Percentiles rank a stretch among this genome's conserved stretches.
phyloP scores from a whole-genome alignment of 64 coral and sea anemone genomes.

The Trachythela sp. region DNA sequence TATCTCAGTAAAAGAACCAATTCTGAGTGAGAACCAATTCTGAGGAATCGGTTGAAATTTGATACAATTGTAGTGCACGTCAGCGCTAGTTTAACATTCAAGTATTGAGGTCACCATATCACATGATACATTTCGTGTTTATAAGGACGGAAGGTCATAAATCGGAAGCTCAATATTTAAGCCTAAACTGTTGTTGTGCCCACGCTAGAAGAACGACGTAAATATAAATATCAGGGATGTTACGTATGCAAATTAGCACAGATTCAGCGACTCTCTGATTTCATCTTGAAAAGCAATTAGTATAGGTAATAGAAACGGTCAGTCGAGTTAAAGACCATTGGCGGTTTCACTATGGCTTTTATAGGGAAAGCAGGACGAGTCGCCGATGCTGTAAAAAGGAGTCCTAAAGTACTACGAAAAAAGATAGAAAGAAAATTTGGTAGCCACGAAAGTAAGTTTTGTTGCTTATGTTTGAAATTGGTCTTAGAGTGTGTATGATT shows the following conservation, averaged over 20 bases:
- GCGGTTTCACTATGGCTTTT: not conserved
- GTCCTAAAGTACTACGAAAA: constrained; percentile 73
- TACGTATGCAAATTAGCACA: not conserved
- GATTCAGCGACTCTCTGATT: not conserved
- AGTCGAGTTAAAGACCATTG: not conserved
- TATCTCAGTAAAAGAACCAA: no score
- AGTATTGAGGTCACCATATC: no score
- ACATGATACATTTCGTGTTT: not conserved
- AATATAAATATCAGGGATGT: not conserved
- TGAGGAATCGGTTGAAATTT: no score
- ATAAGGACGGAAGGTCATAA: not conserved
- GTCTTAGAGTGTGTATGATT: not conserved
- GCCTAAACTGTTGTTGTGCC: not conserved
- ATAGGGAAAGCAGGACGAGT: constrained; percentile 23
- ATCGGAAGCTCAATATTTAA: not conserved
- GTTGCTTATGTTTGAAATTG: not conserved
- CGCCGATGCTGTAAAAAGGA: constrained; percentile 61
- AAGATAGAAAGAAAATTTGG: constrained; percentile 33
- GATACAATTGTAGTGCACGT: no score
- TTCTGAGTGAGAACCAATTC: no score
- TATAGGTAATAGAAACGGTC: not conserved
- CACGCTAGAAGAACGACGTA: not conserved
- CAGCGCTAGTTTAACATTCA: no score
- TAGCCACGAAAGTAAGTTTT: constrained; percentile 34
- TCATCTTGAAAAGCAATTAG: not conserved